Base-by-base conservation (phyloP, 2,888 invertebrate species). In the Tipula lateralis region DNA sequence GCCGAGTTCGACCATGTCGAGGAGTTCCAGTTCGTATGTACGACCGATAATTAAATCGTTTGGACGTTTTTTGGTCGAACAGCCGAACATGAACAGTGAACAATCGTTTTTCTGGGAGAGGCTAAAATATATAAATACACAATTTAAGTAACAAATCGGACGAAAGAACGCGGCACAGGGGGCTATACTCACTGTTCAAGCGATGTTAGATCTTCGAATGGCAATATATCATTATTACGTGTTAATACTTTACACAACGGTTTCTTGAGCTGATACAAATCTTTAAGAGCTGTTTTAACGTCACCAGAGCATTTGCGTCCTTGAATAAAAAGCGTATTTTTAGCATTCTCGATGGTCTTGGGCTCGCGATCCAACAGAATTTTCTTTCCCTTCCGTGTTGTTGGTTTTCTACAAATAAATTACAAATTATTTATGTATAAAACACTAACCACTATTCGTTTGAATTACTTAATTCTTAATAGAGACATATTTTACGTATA, bases 1-100 rank as follows among this genome's bases (percentile, higher is more conserved):
- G 12, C 97, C 97, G 85, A 99, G 92, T 91, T 99, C 99, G 85
- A 97, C 93, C 98, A 99, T 98, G 89, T 99, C 99, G 85, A 99
- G 91, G 34, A 99, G 91, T 85, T 95, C 95, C 88, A 95, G 93
- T 90, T 99, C 96, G 90, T 94, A 99, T 88, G 96, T 94, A 87
- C 99, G 93, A 0, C 98, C 98, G 84, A 99, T 89, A 34, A 98
- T 91, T 82, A 99, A 90, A 91, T 98, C 99, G 88, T 98, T 93
- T 0, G 99, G 99, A 13, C 98, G 92, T 89, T 99, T 99, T 90
- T 99, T 99, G 84, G 95, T 96, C 88, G 98, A 96, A 0, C 96
- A 96, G 2, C 95, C 97, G 88, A 98, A 95, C 86, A 96, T 93
- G 90, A 99, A 99, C 32, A 99, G 89, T 0, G 98, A 94, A 13